phyloP scores from a whole-genome alignment of 2,888 invertebrate genomes.

The Yponomeuta cagnagella region DNA sequence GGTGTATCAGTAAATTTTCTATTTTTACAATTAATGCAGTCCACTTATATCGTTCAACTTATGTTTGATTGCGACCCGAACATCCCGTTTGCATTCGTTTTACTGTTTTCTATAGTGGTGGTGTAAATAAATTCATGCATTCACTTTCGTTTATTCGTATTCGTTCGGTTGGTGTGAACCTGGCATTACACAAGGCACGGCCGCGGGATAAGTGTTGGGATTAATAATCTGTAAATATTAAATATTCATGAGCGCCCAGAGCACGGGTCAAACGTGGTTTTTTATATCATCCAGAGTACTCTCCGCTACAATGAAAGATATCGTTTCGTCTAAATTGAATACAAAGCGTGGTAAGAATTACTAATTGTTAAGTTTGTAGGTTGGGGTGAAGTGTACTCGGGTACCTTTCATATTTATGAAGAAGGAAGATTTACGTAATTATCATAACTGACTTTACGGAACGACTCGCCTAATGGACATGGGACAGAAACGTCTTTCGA shows the following conservation, averaged over 20 bases:
- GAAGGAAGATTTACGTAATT: slow-evolving; percentile 59
- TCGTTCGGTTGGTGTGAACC: too few relatives aligned
- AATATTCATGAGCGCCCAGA: slow-evolving; percentile 66
- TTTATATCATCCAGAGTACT: slow-evolving; percentile 54
- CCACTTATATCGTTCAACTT: too few relatives aligned
- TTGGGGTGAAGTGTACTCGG: background rate
- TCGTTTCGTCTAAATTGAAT: too few relatives aligned
- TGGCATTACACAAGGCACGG: slow-evolving; percentile 10
- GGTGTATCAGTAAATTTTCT: too few relatives aligned
- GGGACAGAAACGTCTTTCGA: slow-evolving; percentile 36
- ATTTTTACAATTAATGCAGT: too few relatives aligned
- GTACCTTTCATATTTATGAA: slow-evolving; percentile 59
- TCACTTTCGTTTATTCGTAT: too few relatives aligned
- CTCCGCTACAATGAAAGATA: slow-evolving; percentile 13
- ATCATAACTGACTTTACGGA: slow-evolving; percentile 63
- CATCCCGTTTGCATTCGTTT: too few relatives aligned
- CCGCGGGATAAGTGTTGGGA: slow-evolving; percentile 61
- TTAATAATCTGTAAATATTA: slow-evolving; percentile 75
- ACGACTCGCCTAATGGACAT: slow-evolving; percentile 37
- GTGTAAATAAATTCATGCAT: too few relatives aligned
- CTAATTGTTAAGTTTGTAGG: background rate
- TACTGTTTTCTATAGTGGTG: too few relatives aligned
- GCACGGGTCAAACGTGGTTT: slow-evolving; percentile 67
- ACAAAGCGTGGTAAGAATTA: too few relatives aligned
- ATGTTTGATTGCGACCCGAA: too few relatives aligned